Evolutionary conservation across 92 coral and sea anemone species (phyloP).

Genomic region (Metridium senile): DNA sequence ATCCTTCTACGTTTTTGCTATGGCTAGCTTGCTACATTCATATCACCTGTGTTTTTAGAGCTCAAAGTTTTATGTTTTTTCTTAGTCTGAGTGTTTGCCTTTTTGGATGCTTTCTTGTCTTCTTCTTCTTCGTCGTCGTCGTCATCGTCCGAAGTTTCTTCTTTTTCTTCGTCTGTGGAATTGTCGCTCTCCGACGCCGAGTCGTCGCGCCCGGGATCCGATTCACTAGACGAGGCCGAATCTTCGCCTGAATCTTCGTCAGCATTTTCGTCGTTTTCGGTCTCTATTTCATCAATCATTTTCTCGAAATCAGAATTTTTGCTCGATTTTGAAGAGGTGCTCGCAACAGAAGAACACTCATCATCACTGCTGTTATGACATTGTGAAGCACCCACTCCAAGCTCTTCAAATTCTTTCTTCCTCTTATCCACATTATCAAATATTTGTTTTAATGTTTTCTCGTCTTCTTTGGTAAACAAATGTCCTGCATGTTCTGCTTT

Average conservation of each 20-base stretch:
- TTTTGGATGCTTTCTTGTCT: background rate
- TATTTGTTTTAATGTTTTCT: constrained; percentile 9
- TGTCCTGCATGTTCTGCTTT: background rate
- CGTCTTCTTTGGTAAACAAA: constrained; percentile 16
- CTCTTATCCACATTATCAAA: constrained; percentile 17
- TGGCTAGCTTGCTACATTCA: too few relatives aligned
- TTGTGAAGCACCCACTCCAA: background rate
- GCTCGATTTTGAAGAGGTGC: constrained; percentile 13
- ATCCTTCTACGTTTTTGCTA: too few relatives aligned
- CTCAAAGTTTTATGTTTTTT: too few relatives aligned
- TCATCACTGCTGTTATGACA: background rate
- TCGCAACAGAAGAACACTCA: background rate
- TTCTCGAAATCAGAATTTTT: constrained; percentile 11
- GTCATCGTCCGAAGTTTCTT: background rate
- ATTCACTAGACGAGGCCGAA: background rate
- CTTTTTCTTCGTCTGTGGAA: background rate
- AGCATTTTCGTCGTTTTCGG: background rate
- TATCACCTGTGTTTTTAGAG: too few relatives aligned
- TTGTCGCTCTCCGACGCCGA: too few relatives aligned
- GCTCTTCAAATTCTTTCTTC: constrained; percentile 6
- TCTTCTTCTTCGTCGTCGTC: too few relatives aligned
- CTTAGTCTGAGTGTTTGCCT: background rate
- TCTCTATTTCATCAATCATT: constrained; percentile 1
- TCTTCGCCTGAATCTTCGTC: background rate
- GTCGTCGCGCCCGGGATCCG: too few relatives aligned